Percentiles rank a stretch among this genome's conserved stretches.
Evolutionary conservation across 2,888 invertebrate genomes (phyloP).

Genomic region (Drosophila multiciliata): DNA sequence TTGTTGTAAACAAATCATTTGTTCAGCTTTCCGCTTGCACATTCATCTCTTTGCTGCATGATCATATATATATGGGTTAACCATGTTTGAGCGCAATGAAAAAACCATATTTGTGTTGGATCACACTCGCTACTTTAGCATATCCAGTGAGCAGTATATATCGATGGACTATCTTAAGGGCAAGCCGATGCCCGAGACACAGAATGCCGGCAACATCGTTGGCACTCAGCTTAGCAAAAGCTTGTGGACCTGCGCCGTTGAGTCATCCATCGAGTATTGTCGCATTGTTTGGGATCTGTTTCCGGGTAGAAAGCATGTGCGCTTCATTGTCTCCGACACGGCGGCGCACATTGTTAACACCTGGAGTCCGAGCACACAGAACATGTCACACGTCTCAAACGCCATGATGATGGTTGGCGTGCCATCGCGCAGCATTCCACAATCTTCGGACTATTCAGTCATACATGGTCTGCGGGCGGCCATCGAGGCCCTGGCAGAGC

Average conservation of each 20-base stretch:
- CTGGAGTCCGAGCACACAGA: slow-evolving; percentile 94
- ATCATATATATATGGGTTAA: not conserved
- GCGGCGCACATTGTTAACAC: slow-evolving; percentile 93
- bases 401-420: slow-evolving; percentile 93
- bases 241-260: slow-evolving; percentile 98
- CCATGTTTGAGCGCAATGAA: slow-evolving; percentile 88
- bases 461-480: slow-evolving; percentile 94
- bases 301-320: slow-evolving; percentile 93
- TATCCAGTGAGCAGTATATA: slow-evolving; percentile 85
- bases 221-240: slow-evolving; percentile 92
- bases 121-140: slow-evolving; percentile 95
- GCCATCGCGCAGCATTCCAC: slow-evolving; percentile 87
- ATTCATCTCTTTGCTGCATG: not conserved
- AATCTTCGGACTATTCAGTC: slow-evolving; percentile 88
- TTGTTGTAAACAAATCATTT: slow-evolving; percentile 49
- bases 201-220: slow-evolving; percentile 14
- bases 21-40: not conserved
- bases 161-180: slow-evolving; percentile 85
- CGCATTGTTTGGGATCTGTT: slow-evolving; percentile 99
- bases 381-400: slow-evolving; percentile 93
- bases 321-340: slow-evolving; percentile 95
- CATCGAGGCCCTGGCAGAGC: slow-evolving; percentile 93
- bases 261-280: slow-evolving; percentile 97
- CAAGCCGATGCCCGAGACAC: slow-evolving; percentile 85
- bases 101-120: slow-evolving; percentile 98